phyloP scores from a whole-genome alignment of 2,797 vertebrate species.

The Urophycis tenuis region DNA sequence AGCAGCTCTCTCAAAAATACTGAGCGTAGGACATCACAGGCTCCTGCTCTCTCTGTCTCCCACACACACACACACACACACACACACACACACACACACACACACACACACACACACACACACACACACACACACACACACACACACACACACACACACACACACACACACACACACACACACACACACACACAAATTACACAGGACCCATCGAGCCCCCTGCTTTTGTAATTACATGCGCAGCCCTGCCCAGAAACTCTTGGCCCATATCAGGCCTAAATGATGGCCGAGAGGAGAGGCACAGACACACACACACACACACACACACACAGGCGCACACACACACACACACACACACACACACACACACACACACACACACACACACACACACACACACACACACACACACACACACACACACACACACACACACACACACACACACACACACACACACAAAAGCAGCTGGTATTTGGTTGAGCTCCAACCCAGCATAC shows the following conservation, averaged over 20 bases:
- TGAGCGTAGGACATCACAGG: no score
- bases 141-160: no score
- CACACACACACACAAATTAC: no score
- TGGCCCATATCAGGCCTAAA: constrained; percentile 20
- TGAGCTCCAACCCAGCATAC: constrained; percentile 7
- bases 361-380: constrained; percentile 27
- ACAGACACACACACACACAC: constrained; percentile 20
- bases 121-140: no score
- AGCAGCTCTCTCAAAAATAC: constrained; percentile 17
- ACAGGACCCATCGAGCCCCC: constrained; percentile 38
- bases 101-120: no score
- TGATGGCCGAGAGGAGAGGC: constrained; percentile 35
- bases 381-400: constrained; percentile 35
- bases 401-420: constrained; percentile 25
- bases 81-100: no score
- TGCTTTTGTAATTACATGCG: constrained; percentile 53
- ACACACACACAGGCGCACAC: constrained; percentile 24
- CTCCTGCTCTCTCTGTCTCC: no score
- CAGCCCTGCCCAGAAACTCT: constrained; percentile 42
- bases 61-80: no score
- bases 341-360: constrained; percentile 25
- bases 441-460: constrained; percentile 29
- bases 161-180: no score
- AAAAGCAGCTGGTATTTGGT: constrained; percentile 35
- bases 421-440: constrained; percentile 25